These are phyloP conservation scores for Cavia aperea DNA, from an alignment of 2,113 vertebrate genomes.

Conservation along the genomic window DNA sequence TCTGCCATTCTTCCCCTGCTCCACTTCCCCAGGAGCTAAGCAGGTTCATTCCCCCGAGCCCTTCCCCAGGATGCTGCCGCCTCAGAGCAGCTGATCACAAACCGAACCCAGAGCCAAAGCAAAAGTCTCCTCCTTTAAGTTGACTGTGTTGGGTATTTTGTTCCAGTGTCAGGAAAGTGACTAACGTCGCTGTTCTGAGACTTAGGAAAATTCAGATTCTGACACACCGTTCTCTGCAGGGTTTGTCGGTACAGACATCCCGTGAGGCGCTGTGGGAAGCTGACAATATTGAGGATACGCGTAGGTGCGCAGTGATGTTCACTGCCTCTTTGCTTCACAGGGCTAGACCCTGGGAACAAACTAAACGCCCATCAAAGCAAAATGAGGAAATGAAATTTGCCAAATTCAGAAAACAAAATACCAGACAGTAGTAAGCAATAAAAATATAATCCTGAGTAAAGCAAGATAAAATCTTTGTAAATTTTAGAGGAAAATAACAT, in stretches of 20 bases:
- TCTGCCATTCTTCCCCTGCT: not conserved
- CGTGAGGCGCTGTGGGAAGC: not conserved
- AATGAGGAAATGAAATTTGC: not conserved
- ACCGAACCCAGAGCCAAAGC: not conserved
- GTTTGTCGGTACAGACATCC: not conserved
- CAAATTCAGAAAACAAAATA: constrained; percentile 15
- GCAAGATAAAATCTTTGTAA: not conserved
- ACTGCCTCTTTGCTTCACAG: not conserved
- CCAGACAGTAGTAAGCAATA: not conserved
- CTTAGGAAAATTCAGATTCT: not conserved
- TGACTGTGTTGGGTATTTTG: not conserved
- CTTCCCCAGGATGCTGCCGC: too few relatives aligned
- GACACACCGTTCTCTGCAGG: not conserved
- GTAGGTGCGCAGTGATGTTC: not conserved
- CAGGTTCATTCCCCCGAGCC: not conserved
- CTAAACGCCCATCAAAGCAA: not conserved
- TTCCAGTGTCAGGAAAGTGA: not conserved
- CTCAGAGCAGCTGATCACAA: not conserved
- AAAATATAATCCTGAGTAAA: not conserved
- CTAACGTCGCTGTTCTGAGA: not conserved
- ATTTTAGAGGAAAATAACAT: not conserved
- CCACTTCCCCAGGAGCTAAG: not conserved
- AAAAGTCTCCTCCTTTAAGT: not conserved
- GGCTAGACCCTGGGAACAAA: not conserved
- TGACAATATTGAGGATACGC: not conserved